Evolutionary conservation across 2,797 vertebrate genomes (phyloP), one percentile per base, ranked within the genome.

Genomic region (Pangasius sanitwongsei): DNA sequence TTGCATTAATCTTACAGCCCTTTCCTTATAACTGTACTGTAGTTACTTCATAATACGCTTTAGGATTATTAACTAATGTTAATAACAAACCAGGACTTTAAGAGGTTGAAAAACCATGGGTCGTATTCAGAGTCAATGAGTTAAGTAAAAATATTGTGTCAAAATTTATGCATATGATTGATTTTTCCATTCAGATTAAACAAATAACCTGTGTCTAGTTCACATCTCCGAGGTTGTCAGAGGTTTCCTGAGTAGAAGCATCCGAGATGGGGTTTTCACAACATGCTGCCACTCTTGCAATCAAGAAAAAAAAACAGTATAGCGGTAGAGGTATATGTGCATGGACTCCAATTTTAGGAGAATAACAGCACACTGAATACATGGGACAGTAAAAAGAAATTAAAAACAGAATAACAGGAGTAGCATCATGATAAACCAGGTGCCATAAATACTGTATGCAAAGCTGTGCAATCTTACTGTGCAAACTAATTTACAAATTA

Each of bases 81-180:
- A 16, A 55, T 57, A 81, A 81, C n/a, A 81, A 81, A 12, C 16
- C 50, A 57, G 7, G 4, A 57, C 50, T 57, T 81, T 11, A 34
- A 57, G 18, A 57, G 16, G n/a, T 20, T 81, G 77, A 48, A 75
- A 75, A 28, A 23, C 18, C 11, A 23, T 4, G 20, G 57, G 57
- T 61, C 20, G 6, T 61, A 25, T 63, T 25, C 59, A 63, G 59
- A 12, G 72, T 75, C 11, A 12, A 25, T 41, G 20, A 44, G 44
- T 44, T 74, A 74, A 44, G 4, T 80, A 2, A 8, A 34, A 63
- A 83, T 63, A 11, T 2, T 59, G 31, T 7, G 23, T 13, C 34
- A 83, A n/a, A 48, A 65, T 83, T 65, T 63, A 44, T 83, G 59
- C 13, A 83, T 59, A 63, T 59, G 37, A 65, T 48, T 28, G 77